Evolutionary conservation across 2,797 vertebrate genomes (phyloP).

Genomic region (Falco naumanni): DNA sequence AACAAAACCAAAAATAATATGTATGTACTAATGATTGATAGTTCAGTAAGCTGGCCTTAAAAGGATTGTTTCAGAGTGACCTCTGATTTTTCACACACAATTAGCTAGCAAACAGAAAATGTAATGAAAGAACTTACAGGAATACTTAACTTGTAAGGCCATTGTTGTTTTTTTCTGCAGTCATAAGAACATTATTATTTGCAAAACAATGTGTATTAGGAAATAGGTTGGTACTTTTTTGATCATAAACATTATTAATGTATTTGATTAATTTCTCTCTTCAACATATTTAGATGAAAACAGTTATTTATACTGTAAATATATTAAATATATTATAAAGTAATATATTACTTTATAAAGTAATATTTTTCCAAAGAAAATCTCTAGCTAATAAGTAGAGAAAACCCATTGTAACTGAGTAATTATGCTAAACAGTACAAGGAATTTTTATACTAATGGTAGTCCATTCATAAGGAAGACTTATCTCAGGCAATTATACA

Average conservation of each 20-base stretch:
- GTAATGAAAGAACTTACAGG: background rate
- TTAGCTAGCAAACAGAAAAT: slow-evolving; percentile 32
- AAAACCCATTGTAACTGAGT: background rate
- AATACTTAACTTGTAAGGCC: background rate
- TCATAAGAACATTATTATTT: slow-evolving; percentile 20
- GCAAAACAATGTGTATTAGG: background rate
- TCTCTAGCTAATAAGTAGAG: background rate
- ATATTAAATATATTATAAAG: no score
- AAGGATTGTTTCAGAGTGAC: slow-evolving; percentile 22
- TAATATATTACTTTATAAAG: background rate
- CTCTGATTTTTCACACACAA: slow-evolving; percentile 41
- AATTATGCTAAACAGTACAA: background rate
- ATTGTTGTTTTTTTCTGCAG: slow-evolving; percentile 41
- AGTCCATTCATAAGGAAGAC: background rate
- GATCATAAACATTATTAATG: background rate
- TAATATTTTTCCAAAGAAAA: background rate
- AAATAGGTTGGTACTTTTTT: background rate
- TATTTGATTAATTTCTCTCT: background rate
- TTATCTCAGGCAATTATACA: background rate
- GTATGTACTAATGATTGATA: slow-evolving; percentile 19
- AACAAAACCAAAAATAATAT: background rate
- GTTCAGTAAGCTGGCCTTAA: slow-evolving; percentile 19
- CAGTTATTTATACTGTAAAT: background rate
- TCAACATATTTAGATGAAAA: background rate
- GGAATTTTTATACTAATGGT: background rate